Conservation (phyloP, 1,140 invertebrate genomes). For the Cyrtorhinus lividipennis region DNA sequence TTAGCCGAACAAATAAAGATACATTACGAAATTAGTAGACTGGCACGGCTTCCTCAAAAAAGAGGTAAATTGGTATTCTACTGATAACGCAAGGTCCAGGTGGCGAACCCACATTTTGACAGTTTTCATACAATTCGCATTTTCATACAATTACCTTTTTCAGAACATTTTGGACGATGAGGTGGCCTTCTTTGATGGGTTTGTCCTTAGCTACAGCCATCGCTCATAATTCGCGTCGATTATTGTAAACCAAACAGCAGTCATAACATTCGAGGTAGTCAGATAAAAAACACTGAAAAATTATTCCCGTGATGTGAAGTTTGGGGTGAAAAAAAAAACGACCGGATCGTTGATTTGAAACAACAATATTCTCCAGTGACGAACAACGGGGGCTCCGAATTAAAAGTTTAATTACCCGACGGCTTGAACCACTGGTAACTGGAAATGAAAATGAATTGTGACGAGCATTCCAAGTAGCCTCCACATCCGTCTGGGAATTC, state of each 20-base stretch:
- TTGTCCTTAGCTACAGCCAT: conserved; percentile 33
- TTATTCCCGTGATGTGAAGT: neutral
- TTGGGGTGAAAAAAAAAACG: neutral
- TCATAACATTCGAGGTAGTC: neutral
- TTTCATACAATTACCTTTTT: neutral
- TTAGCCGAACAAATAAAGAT: neutral
- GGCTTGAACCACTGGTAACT: neutral
- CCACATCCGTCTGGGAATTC: neutral
- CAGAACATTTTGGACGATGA: conserved; percentile 48
- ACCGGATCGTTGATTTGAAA: neutral
- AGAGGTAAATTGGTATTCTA: neutral
- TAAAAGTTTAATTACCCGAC: neutral
- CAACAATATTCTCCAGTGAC: neutral
- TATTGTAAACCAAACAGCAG: neutral
- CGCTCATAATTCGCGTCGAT: conserved; percentile 13
- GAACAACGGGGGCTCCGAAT: too few relatives aligned
- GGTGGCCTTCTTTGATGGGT: conserved; percentile 46
- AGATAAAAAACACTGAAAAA: neutral
- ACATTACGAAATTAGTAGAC: neutral
- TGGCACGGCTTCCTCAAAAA: neutral
- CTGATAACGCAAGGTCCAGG: neutral
- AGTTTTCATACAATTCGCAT: conserved; percentile 38
- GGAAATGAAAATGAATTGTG: neutral
- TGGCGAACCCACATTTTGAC: conserved; percentile 32
- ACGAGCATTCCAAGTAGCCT: neutral